Evolutionary conservation across 2,113 vertebrate genomes (phyloP).

Genomic region (Oceanites oceanicus): DNA sequence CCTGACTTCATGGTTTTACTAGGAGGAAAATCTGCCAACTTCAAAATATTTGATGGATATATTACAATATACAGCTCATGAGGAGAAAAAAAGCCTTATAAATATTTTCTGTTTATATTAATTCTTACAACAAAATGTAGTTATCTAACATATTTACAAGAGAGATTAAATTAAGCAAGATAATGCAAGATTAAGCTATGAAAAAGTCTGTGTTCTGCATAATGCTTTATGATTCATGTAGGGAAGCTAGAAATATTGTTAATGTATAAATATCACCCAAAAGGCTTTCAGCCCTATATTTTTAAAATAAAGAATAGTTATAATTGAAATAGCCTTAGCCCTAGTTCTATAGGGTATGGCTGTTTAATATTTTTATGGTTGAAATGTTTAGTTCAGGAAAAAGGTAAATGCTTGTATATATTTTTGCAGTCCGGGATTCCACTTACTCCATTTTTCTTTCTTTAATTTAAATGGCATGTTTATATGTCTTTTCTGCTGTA

Average conservation of each 20-base stretch:
- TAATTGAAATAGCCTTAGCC: conserved; percentile 79
- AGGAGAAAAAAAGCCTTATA: conserved; percentile 68
- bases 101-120: conserved; percentile 68
- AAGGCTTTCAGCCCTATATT: conserved; percentile 86
- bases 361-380: conserved; percentile 85
- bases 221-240: conserved; percentile 73
- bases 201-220: conserved; percentile 70
- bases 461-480: conserved; percentile 80
- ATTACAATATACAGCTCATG: conserved; percentile 32
- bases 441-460: conserved; percentile 67
- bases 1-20: neutral
- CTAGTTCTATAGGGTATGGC: conserved; percentile 87
- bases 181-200: conserved; percentile 71
- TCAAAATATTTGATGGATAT: conserved; percentile 24
- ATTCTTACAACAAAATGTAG: conserved; percentile 71
- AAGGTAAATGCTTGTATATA: conserved; percentile 81
- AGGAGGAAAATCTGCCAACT: conserved; percentile 58
- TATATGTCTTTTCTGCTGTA: conserved; percentile 78
- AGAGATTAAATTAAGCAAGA: conserved; percentile 73
- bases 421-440: conserved; percentile 77
- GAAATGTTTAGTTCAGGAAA: conserved; percentile 79
- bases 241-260: conserved; percentile 75
- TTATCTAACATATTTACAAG: conserved; percentile 72
- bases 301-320: conserved; percentile 83
- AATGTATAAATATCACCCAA: conserved; percentile 79